phyloP scores from a whole-genome alignment of 2,113 vertebrate species.

The Nettapus auritus region DNA sequence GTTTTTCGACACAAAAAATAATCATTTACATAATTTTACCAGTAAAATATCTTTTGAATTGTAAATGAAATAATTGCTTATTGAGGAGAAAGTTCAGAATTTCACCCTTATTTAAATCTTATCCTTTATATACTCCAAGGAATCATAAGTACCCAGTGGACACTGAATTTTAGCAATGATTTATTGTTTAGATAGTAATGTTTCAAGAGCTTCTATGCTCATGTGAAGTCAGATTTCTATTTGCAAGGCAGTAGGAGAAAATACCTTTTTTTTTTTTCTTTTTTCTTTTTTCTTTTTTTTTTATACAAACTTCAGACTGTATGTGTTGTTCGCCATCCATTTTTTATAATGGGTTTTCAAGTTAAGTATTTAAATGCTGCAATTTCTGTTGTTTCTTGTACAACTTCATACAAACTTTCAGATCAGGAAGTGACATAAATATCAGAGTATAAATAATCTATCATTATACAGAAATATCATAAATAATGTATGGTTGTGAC shows the following conservation, averaged over 20 bases:
- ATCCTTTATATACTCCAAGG: background rate
- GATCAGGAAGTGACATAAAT: constrained; percentile 47
- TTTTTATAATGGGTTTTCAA: background rate
- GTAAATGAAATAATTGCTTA: background rate
- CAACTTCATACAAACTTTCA: constrained; percentile 29
- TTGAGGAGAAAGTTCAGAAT: background rate
- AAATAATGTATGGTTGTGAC: constrained; percentile 43
- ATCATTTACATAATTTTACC: fast-evolving
- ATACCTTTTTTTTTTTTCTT: background rate
- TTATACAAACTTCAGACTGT: background rate
- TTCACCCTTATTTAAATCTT: background rate
- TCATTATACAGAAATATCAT: constrained; percentile 42
- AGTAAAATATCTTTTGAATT: background rate
- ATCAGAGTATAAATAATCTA: constrained; percentile 59
- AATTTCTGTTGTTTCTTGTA: constrained; percentile 23
- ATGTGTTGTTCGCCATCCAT: background rate
- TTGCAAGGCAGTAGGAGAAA: background rate
- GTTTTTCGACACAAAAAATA: background rate
- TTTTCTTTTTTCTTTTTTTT: background rate
- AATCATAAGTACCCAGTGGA: background rate
- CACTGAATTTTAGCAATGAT: background rate
- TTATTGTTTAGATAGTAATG: background rate
- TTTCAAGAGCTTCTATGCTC: background rate
- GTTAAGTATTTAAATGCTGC: background rate
- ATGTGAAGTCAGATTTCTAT: background rate